phyloP scores from a whole-genome alignment of 2,888 invertebrate genomes.

The Acleris laterana region DNA sequence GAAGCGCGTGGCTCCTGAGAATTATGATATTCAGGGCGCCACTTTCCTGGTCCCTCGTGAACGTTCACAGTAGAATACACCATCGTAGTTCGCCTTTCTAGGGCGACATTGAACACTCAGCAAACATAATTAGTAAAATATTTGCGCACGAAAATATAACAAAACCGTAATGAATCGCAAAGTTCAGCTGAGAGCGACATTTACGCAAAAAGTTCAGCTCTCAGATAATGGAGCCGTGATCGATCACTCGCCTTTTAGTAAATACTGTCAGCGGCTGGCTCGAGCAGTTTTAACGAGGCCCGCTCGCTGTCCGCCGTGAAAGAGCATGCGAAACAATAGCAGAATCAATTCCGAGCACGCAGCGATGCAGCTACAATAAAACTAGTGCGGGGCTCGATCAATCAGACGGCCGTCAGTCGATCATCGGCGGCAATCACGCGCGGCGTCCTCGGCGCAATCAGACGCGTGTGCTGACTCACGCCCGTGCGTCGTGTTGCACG shows the following conservation, averaged over 20 bases:
- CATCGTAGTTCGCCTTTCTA: no score
- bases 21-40: no score
- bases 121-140: constrained; percentile 5
- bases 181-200: constrained; percentile 22
- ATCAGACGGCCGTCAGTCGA: constrained; percentile 11
- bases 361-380: neutral
- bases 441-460: neutral
- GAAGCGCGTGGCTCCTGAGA: neutral
- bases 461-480: neutral
- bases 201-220: constrained; percentile 17
- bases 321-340: constrained; percentile 13
- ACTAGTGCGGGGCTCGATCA: constrained; percentile 5
- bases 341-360: constrained; percentile 16
- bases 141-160: constrained; percentile 4
- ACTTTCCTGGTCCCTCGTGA: no score
- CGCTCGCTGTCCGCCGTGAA: constrained; percentile 8
- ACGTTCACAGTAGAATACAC: no score
- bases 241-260: constrained; percentile 13
- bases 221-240: neutral
- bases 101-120: neutral
- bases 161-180: constrained; percentile 15
- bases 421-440: constrained; percentile 18
- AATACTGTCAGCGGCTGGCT: neutral
- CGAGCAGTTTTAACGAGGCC: neutral
- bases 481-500: neutral